Conservation (phyloP, 2,797 vertebrate species). For the Spondyliosoma cantharus region DNA sequence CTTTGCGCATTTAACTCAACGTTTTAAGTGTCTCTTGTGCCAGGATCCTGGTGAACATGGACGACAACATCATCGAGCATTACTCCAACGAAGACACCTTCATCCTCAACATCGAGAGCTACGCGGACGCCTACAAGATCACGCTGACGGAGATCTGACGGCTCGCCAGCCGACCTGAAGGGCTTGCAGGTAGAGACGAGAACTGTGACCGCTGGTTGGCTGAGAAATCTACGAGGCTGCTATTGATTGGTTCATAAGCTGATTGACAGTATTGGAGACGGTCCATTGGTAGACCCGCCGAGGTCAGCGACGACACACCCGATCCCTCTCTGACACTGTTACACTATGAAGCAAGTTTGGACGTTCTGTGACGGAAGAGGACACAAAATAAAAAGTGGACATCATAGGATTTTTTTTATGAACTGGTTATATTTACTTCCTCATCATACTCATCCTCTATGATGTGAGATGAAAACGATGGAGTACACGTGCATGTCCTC, state of each 20-base stretch:
- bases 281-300: slow-evolving; percentile 16
- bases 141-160: slow-evolving; percentile 95
- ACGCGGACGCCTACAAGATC: slow-evolving; percentile 92
- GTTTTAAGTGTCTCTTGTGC: not conserved
- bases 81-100: slow-evolving; percentile 99
- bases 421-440: slow-evolving; percentile 38
- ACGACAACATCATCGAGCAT: slow-evolving; percentile 98
- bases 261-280: slow-evolving; percentile 53
- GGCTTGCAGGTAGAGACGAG: slow-evolving; percentile 9
- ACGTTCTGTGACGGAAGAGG: slow-evolving; percentile 37
- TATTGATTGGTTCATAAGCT: slow-evolving; percentile 59
- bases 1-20: not conserved
- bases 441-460: slow-evolving; percentile 5
- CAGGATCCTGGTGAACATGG: slow-evolving; percentile 99
- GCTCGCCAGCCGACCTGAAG: slow-evolving; percentile 7
- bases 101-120: slow-evolving; percentile 93
- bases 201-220: slow-evolving; percentile 54
- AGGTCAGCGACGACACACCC: slow-evolving; percentile 14
- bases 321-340: slow-evolving; percentile 41
- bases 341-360: slow-evolving; percentile 60
- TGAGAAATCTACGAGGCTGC: slow-evolving; percentile 46
- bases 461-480: slow-evolving; percentile 33
- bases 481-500: slow-evolving; percentile 23
- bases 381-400: slow-evolving; percentile 30
- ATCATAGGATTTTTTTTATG: not conserved